These are phyloP conservation scores for Tarsius wallacei DNA, from an alignment of 2,797 vertebrate species.

Conservation along the genomic window DNA sequence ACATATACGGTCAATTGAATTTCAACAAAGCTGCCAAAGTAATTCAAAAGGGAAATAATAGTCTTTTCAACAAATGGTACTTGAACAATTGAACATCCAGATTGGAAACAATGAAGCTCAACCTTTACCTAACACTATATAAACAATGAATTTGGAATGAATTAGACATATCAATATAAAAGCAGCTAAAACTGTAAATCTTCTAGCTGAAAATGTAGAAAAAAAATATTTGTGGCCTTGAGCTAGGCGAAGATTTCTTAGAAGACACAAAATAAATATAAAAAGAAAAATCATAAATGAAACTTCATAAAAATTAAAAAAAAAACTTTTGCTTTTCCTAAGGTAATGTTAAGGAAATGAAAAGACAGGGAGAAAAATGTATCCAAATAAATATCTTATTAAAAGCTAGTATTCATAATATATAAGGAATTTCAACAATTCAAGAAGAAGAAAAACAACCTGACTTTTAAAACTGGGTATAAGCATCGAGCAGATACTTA, in stretches of 20 bases:
- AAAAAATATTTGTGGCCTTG: not conserved
- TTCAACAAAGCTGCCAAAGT: constrained; percentile 50
- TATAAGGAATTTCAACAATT: not conserved
- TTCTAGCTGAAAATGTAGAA: not conserved
- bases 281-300: not conserved
- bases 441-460: not conserved
- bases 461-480: not conserved
- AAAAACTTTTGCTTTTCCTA: not conserved
- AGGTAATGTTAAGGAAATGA: not conserved
- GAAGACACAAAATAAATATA: not conserved
- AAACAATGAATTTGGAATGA: not conserved
- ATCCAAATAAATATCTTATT: not conserved
- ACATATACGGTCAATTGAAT: constrained; percentile 29
- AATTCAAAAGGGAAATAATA: constrained; percentile 67
- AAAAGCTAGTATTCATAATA: not conserved
- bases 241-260: constrained; percentile 2
- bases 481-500: not conserved
- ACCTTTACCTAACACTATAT: not conserved
- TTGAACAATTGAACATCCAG: constrained; percentile 60
- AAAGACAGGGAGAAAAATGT: not conserved
- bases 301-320: not conserved
- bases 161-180: not conserved
- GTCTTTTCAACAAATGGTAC: constrained; percentile 23
- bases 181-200: not conserved
- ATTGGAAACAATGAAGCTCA: not conserved